Evolutionary conservation across 2,113 vertebrate species (phyloP).

Genomic region (Carassius auratus): DNA sequence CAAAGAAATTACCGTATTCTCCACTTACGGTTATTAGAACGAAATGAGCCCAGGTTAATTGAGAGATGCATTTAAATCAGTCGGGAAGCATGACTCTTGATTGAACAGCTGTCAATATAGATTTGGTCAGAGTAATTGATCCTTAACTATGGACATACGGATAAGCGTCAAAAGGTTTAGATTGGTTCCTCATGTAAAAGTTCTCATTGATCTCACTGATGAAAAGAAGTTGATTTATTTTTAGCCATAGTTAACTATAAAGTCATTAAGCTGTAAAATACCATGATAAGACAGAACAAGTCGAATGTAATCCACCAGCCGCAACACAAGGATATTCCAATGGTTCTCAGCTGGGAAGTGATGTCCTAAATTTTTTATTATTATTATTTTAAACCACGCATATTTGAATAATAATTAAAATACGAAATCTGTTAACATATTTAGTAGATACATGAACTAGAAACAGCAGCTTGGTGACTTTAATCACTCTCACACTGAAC

Average conservation of each 20-base stretch:
- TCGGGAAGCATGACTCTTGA: slow-evolving; percentile 40
- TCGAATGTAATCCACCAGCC: background rate
- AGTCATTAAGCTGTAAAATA: background rate
- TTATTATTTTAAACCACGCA: background rate
- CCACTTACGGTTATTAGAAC: slow-evolving; percentile 26
- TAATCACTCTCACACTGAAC: background rate
- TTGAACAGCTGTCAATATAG: slow-evolving; percentile 56
- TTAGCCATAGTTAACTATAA: background rate
- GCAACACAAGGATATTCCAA: background rate
- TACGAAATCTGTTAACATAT: background rate
- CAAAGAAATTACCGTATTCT: background rate
- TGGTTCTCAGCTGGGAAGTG: background rate
- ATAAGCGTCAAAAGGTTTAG: background rate
- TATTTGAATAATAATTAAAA: background rate
- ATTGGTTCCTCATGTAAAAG: background rate
- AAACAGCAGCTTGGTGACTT: too few relatives aligned
- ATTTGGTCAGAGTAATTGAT: slow-evolving; percentile 53
- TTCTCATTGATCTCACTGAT: background rate
- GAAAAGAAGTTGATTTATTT: background rate
- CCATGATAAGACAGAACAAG: background rate
- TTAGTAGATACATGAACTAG: background rate
- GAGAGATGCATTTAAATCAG: slow-evolving; percentile 36
- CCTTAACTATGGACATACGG: background rate
- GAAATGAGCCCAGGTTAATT: slow-evolving; percentile 52
- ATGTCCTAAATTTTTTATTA: background rate